phyloP scores from a whole-genome alignment of 2,888 invertebrate species.

The Heliothis peltigera region DNA sequence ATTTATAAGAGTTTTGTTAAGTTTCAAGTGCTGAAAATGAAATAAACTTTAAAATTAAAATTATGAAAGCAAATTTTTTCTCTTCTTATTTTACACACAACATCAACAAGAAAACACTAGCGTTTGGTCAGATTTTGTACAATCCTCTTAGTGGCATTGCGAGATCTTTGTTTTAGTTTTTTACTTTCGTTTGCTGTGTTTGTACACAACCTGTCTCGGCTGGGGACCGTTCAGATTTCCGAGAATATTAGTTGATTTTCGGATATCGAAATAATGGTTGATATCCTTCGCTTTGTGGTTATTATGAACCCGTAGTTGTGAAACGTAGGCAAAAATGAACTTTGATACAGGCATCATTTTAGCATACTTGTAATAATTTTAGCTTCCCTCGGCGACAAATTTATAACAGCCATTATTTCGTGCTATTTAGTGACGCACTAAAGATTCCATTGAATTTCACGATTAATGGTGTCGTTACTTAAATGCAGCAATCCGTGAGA shows the following conservation, averaged over 20 bases:
- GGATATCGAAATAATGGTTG: constrained; percentile 37
- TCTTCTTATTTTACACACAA: too few species aligned
- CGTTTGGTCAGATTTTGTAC: constrained; percentile 13
- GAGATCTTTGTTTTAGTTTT: constrained; percentile 39
- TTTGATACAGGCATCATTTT: constrained; percentile 4
- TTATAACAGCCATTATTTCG: constrained; percentile 39
- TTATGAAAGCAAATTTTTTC: too few species aligned
- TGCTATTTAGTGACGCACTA: constrained; percentile 53
- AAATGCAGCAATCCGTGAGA: constrained; percentile 74
- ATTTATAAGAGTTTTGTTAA: constrained; percentile 1
- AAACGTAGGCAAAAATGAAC: neutral
- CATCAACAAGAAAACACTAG: neutral
- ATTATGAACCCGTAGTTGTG: neutral
- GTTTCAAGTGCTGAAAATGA: neutral
- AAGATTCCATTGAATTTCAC: constrained; percentile 67
- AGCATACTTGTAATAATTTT: constrained; percentile 25
- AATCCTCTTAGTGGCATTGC: constrained; percentile 21
- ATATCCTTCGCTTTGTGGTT: constrained; percentile 22
- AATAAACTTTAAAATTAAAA: too few species aligned
- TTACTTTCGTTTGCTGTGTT: constrained; percentile 7
- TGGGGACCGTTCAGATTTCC: constrained; percentile 28
- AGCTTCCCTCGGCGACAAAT: constrained; percentile 13
- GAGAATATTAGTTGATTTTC: constrained; percentile 29
- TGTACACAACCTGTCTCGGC: constrained; percentile 10
- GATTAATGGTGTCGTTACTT: constrained; percentile 74